phyloP scores from a whole-genome alignment of 2,113 vertebrate genomes.

The Poecile atricapillus region DNA sequence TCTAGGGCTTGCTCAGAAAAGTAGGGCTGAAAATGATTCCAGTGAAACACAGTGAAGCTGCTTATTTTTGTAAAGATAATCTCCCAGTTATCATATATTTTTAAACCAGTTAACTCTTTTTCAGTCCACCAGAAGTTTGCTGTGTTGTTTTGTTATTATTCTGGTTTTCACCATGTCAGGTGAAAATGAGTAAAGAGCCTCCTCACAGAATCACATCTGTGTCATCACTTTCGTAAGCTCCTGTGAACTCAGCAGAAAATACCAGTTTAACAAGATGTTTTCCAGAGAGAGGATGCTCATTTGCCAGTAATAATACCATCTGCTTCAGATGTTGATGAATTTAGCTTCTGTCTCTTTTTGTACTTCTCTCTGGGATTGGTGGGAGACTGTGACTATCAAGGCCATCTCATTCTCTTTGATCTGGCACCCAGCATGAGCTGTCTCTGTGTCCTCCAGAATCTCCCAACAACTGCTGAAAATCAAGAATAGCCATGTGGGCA shows the following conservation, averaged over 20 bases:
- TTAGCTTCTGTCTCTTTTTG: neutral
- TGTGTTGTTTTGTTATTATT: neutral
- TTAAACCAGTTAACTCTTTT: neutral
- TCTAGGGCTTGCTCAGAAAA: neutral
- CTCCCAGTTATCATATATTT: neutral
- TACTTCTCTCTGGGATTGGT: neutral
- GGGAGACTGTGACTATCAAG: neutral
- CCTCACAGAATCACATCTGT: neutral
- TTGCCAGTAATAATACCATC: neutral
- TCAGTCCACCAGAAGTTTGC: neutral
- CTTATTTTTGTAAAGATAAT: neutral
- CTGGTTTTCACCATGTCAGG: neutral
- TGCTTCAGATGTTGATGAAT: neutral
- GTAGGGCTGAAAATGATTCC: neutral
- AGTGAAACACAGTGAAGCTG: neutral
- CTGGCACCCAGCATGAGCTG: neutral
- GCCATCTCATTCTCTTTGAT: neutral
- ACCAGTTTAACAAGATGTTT: neutral
- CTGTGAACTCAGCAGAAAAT: constrained; percentile 23
- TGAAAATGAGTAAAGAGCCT: neutral
- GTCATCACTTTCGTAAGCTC: neutral
- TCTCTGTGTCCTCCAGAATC: neutral
- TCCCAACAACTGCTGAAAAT: neutral
- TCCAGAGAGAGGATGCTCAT: neutral
- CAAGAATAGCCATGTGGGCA: neutral